These are phyloP conservation scores for Agrotis clavis DNA, from an alignment of 2,888 invertebrate species.

Conservation along the genomic window DNA sequence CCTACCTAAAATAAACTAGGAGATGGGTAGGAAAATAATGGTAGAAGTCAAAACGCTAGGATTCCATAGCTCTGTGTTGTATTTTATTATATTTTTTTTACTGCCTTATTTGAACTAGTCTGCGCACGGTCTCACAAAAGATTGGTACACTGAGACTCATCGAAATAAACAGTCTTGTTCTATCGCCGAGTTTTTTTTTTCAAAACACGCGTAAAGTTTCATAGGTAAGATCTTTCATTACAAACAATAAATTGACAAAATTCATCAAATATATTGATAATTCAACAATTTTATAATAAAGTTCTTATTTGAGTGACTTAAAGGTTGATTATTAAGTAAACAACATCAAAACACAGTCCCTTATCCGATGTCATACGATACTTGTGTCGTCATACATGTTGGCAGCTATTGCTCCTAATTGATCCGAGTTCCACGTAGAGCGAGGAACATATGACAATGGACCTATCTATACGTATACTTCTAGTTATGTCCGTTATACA, in stretches of 20 bases:
- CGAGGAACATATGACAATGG: background rate
- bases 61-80: too few species aligned
- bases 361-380: background rate
- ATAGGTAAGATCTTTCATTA: too few species aligned
- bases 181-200: background rate
- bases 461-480: too few species aligned
- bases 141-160: background rate
- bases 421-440: constrained; percentile 12
- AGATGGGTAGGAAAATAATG: background rate
- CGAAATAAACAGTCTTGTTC: background rate
- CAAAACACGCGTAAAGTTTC: too few species aligned
- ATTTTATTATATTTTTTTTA: too few species aligned
- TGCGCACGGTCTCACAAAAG: background rate
- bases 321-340: too few species aligned
- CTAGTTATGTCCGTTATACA: background rate
- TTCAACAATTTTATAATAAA: background rate
- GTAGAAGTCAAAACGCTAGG: background rate
- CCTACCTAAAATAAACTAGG: too few species aligned
- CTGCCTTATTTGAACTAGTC: background rate
- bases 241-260: too few species aligned
- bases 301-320: too few species aligned
- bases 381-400: background rate
- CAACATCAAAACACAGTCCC: background rate
- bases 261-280: too few species aligned
- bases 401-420: constrained; percentile 15